These are phyloP conservation scores for Sebastes miniatus DNA, from an alignment of 2,797 vertebrate species.

Conservation along the genomic window DNA sequence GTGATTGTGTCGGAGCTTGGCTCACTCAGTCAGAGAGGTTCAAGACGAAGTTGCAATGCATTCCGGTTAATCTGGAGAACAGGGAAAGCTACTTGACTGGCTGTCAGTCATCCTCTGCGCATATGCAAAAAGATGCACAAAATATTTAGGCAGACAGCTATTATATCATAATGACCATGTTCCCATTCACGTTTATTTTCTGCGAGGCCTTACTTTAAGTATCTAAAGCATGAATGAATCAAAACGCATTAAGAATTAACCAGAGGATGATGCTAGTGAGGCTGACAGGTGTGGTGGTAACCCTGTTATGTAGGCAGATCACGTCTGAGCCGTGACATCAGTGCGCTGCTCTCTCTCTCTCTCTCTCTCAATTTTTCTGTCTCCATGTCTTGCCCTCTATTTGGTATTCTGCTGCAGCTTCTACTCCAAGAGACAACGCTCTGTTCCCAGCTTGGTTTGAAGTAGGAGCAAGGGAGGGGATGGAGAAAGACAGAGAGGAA, in stretches of 20 bases:
- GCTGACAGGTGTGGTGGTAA: slow-evolving; percentile 32
- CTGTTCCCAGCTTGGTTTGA: slow-evolving; percentile 30
- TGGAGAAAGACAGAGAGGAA: not conserved
- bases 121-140: not conserved
- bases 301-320: slow-evolving; percentile 60
- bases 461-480: not conserved
- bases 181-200: slow-evolving; percentile 14
- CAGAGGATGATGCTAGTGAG: not conserved
- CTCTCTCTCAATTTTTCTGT: slow-evolving; percentile 19
- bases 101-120: not conserved
- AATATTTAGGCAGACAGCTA: not conserved
- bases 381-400: slow-evolving; percentile 36
- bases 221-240: slow-evolving; percentile 11
- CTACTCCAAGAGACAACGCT: slow-evolving; percentile 28
- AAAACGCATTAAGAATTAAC: slow-evolving; percentile 1
- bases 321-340: slow-evolving; percentile 64
- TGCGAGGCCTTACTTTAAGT: not conserved
- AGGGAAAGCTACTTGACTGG: not conserved
- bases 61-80: not conserved
- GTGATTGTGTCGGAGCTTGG: slow-evolving; percentile 27
- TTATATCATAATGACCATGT: not conserved
- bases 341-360: slow-evolving; percentile 8
- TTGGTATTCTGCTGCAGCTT: slow-evolving; percentile 54
- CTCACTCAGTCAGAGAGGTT: not conserved
- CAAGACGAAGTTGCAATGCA: not conserved